Evolutionary conservation across 2,888 invertebrate species (phyloP), one percentile per base, ranked within the genome.

Genomic region (Selenia dentaria): DNA sequence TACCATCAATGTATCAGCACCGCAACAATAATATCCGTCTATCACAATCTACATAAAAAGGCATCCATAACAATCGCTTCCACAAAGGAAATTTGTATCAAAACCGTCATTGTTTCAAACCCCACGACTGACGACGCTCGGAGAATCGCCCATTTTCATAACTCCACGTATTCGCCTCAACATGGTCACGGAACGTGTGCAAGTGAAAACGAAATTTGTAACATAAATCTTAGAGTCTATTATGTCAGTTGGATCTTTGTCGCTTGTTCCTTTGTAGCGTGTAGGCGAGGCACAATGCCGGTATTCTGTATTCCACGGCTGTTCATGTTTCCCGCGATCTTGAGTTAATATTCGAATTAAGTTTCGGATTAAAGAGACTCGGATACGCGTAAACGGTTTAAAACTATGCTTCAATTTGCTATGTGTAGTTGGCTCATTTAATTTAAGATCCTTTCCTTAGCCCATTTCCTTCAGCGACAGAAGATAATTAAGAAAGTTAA

Each of bases 61-160:
- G 60, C 65, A 69, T 71, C 58, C 69, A 74, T 67, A 77, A 75
- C 71, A 75, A 65, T 51, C 64, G 60, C 62, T 68, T 69, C 62
- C 62, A 66, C 70, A 73, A 74, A 77, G 78, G 78, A 79, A 79
- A 81, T 80, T 79, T 76, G 74, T 79, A 79, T 75, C 79, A 77
- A 70, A 79, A 75, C 75, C 62, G 59, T 65, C 73, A 78, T 79
- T 79, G 79, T 80, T 67, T 60, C 55, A 18, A 54, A 51, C 60
- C 54, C 46, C 50, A 50, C 55, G 48, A 49, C 40, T 35, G 47
- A 39, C 51, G 14, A 26, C 51, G 54, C 55, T 56, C 60, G 49
- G 48, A 57, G 64, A 57, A 61, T 57, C 67, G 53, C 55, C 64
- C 51, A 54, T 68, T 70, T 64, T 66, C 72, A 71, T 72, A 74